Percentiles rank a stretch among this genome's conserved stretches.
Evolutionary conservation across 2,113 vertebrate genomes (phyloP).

Genomic region (Daboia siamensis): DNA sequence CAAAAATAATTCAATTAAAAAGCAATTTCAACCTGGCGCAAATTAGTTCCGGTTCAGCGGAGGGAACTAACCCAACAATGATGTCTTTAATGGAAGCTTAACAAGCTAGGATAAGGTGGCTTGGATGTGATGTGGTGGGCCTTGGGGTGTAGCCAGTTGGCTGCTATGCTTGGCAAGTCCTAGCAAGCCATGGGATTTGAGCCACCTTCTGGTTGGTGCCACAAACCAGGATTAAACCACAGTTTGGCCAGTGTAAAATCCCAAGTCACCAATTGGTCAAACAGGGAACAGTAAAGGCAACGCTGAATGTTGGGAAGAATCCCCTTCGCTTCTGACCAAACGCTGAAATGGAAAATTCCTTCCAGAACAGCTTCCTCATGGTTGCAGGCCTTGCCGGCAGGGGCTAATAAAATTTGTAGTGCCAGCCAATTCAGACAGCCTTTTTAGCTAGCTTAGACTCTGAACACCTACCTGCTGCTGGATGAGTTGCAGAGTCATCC

Average conservation of each 20-base stretch:
- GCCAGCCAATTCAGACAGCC: not conserved
- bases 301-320: not conserved
- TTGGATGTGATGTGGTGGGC: not conserved
- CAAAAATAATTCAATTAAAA: not conserved
- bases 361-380: too few relatives aligned
- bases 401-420: not conserved
- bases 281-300: not conserved
- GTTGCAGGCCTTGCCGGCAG: too few relatives aligned
- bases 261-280: not conserved
- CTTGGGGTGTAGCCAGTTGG: not conserved
- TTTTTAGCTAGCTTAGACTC: not conserved
- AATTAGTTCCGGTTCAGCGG: not conserved
- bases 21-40: not conserved
- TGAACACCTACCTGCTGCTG: not conserved
- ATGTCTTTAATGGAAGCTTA: not conserved
- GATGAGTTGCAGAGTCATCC: not conserved
- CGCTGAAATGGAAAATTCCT: too few relatives aligned
- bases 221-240: not conserved
- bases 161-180: not conserved
- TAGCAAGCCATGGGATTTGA: not conserved
- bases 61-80: not conserved
- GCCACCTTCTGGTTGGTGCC: not conserved
- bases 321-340: not conserved
- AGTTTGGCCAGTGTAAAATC: not conserved
- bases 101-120: not conserved